Evolutionary conservation across 2,888 invertebrate genomes (phyloP), one percentile per base, ranked within the genome.

Genomic region (Aphidius colemani): DNA sequence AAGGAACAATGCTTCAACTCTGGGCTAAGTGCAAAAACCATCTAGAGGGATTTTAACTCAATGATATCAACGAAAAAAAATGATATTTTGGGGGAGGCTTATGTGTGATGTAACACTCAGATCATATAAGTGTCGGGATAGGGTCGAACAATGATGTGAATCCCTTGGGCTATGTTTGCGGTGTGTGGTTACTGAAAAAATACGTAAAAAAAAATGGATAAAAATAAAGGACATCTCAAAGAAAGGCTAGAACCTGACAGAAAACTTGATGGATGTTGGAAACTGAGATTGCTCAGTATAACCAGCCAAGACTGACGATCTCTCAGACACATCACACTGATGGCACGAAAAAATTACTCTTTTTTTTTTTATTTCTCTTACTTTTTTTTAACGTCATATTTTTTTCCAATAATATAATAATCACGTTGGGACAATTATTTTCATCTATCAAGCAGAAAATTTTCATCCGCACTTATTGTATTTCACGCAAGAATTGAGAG

Each of bases 281-380:
- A 63, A 66, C 67, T 66, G 61, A 69, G 67, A 69, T 67, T 67
- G 66, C 53, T 65, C 67, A 69, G 67, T 69, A 69, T 30, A 30
- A 30, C 67, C 66, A 67, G 48, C 62, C 60, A 66, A 69, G 67
- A 69, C 67, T 66, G 64, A 67, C 65, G 67, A 69, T 63, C 67
- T 30, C 4, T 30, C 30, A 30, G 30, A 30, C 5, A 30, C 30
- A 30, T 30, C 48, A 13, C 65, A 67, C 67, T 66, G 66, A 69
- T 69, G 67, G 65, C 66, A 61, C 61, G 61, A 69, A 69, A 63
- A 66, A 69, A 69, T 68, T 68, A 66, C 68, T 66, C 61, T 65
- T 63, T 59, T 63, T 56, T 61, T 68, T 63, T 55, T 65, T 59
- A 63, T 68, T 61, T 62, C 18, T 11, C 49, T 48, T 44, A n/a